Evolutionary conservation across 2,888 invertebrate species (phyloP).

Genomic region (Boloria euphrosyne): DNA sequence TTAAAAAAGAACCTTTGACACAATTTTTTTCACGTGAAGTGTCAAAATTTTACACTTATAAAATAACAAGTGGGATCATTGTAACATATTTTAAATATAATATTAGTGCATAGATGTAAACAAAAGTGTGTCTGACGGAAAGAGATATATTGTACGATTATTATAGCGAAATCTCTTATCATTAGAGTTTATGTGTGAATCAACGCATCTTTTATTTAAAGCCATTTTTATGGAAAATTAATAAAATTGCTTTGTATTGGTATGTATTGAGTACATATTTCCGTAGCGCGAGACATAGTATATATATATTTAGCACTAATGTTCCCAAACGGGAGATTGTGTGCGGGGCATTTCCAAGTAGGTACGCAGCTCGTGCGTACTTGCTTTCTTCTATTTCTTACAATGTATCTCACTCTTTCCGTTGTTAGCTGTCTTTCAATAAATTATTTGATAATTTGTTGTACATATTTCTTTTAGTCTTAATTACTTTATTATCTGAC

Average conservation of each 20-base stretch:
- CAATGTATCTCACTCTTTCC: slow-evolving; percentile 57
- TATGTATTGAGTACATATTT: slow-evolving; percentile 52
- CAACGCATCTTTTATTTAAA: slow-evolving; percentile 12
- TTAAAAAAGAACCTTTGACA: slow-evolving; percentile 32
- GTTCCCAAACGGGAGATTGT: slow-evolving; percentile 58
- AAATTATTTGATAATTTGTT: slow-evolving; percentile 50
- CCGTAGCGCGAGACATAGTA: slow-evolving; percentile 67
- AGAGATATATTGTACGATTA: slow-evolving; percentile 75
- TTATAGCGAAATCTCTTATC: slow-evolving; percentile 72
- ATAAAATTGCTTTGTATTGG: slow-evolving; percentile 43
- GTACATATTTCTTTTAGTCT: slow-evolving; percentile 55
- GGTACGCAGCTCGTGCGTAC: slow-evolving; percentile 65
- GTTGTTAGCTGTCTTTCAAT: slow-evolving; percentile 55
- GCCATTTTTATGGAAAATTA: slow-evolving; percentile 1
- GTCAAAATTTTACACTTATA: slow-evolving; percentile 61
- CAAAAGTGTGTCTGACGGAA: slow-evolving; percentile 62
- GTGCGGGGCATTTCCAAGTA: slow-evolving; percentile 76
- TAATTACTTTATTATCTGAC: slow-evolving; percentile 55
- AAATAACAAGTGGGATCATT: slow-evolving; percentile 82
- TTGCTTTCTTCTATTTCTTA: slow-evolving; percentile 59
- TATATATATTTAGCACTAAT: slow-evolving; percentile 67
- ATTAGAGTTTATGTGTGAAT: slow-evolving; percentile 56
- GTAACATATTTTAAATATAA: slow-evolving; percentile 81
- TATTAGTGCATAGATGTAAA: slow-evolving; percentile 77
- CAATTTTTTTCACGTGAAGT: slow-evolving; percentile 37